Evolutionary conservation across 2,888 invertebrate species (phyloP).

Genomic region (Cataglyphis cursor): DNA sequence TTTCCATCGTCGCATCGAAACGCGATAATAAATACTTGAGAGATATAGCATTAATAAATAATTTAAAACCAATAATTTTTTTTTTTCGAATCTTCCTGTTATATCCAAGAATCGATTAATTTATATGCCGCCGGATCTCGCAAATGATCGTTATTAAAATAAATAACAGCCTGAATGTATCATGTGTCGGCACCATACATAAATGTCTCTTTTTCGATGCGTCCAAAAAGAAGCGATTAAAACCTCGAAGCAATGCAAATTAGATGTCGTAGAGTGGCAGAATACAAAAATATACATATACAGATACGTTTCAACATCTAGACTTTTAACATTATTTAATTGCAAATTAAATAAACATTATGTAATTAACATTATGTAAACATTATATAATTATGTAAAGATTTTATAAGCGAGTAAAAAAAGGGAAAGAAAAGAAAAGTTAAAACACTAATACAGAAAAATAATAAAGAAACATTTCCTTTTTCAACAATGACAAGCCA

Average conservation of each 20-base stretch:
- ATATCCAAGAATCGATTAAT: slow-evolving; percentile 21
- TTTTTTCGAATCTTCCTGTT: not conserved
- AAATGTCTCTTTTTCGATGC: not conserved
- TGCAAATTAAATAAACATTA: not conserved
- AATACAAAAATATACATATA: slow-evolving; percentile 3
- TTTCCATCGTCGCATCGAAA: not conserved
- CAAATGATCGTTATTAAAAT: slow-evolving; percentile 35
- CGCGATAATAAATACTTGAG: slow-evolving; percentile 14
- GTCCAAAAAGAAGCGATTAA: not conserved
- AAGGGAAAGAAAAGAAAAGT: not conserved
- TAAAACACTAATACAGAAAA: not conserved
- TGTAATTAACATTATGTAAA: not conserved
- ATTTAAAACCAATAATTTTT: slow-evolving; percentile 5
- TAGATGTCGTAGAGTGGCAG: not conserved
- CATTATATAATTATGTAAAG: not conserved
- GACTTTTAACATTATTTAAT: not conserved
- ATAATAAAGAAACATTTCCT: not conserved
- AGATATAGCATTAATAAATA: slow-evolving; percentile 9
- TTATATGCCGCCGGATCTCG: slow-evolving; percentile 24
- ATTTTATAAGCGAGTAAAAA: not conserved
- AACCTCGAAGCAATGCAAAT: slow-evolving; percentile 36
- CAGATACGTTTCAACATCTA: not conserved
- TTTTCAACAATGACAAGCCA: not conserved
- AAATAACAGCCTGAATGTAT: slow-evolving; percentile 18
- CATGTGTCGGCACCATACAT: not conserved